These are phyloP conservation scores for Troides helena DNA, from an alignment of 2,888 invertebrate genomes.

Conservation along the genomic window DNA sequence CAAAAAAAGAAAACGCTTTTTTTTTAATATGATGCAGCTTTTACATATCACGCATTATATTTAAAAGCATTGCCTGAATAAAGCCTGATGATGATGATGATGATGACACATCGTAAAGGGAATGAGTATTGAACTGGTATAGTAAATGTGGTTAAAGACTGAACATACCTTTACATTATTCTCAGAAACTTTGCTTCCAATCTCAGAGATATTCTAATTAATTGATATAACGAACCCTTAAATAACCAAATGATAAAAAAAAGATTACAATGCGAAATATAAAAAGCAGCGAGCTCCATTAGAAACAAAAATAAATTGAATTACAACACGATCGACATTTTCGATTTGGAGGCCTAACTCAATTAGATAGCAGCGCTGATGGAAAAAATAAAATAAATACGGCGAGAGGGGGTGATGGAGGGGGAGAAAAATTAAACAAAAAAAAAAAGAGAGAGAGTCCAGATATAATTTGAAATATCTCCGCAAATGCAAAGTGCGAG, in stretches of 20 bases:
- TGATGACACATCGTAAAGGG: too few species aligned
- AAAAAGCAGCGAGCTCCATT: constrained; percentile 75
- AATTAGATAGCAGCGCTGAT: constrained; percentile 78
- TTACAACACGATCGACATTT: constrained; percentile 80
- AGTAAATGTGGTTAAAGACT: too few species aligned
- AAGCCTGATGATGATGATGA: too few species aligned
- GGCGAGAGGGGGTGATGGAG: constrained; percentile 47
- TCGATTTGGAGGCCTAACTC: constrained; percentile 79
- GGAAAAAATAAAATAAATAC: constrained; percentile 80
- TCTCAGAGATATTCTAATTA: constrained; percentile 12
- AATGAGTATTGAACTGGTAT: too few species aligned
- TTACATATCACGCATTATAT: too few species aligned
- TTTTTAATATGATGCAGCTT: too few species aligned
- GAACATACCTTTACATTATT: neutral
- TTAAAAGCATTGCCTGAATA: too few species aligned
- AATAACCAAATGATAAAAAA: constrained; percentile 60
- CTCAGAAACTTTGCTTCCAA: neutral
- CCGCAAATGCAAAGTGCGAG: constrained; percentile 80
- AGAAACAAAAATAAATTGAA: constrained; percentile 81
- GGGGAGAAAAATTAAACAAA: constrained; percentile 70
- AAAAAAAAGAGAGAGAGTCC: constrained; percentile 68
- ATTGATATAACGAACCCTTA: constrained; percentile 44
- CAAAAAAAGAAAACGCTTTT: too few species aligned
- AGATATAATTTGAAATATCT: constrained; percentile 81
- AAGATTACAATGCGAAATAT: constrained; percentile 70